phyloP scores from a whole-genome alignment of 2,888 invertebrate genomes.

The Heteromurus nitidus region DNA sequence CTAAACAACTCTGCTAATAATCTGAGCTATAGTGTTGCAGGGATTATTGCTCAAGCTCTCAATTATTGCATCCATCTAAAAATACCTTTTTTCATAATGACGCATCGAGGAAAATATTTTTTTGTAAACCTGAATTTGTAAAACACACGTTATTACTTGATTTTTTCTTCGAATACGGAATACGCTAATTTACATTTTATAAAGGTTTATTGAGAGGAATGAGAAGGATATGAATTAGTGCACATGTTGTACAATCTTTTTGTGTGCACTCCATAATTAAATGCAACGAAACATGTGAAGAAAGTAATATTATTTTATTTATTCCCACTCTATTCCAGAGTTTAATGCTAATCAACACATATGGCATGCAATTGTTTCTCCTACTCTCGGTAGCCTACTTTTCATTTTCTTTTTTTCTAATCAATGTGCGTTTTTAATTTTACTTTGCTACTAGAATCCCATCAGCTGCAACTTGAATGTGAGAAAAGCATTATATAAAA shows the following conservation, averaged over 20 bases:
- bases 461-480: neutral
- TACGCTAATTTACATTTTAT: constrained; percentile 15
- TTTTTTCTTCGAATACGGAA: too few relatives aligned
- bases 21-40: neutral
- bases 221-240: too few relatives aligned
- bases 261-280: too few relatives aligned
- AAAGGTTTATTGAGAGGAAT: too few relatives aligned
- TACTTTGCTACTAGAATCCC: too few relatives aligned
- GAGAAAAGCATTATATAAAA: too few relatives aligned
- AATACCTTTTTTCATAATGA: neutral
- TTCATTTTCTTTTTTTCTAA: constrained; percentile 7
- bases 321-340: too few relatives aligned
- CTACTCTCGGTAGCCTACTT: neutral
- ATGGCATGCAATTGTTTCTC: neutral
- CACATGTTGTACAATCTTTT: too few relatives aligned
- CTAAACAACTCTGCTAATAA: constrained; percentile 9
- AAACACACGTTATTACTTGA: too few relatives aligned
- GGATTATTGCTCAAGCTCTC: neutral
- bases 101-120: neutral
- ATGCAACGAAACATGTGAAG: too few relatives aligned
- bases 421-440: constrained; percentile 12
- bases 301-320: too few relatives aligned
- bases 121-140: constrained; percentile 3
- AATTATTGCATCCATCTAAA: too few relatives aligned
- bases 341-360: constrained; percentile 19